Evolutionary conservation across 2,797 vertebrate species (phyloP), one percentile per base, ranked within the genome.

Genomic region (Sphaeramia orbicularis): DNA sequence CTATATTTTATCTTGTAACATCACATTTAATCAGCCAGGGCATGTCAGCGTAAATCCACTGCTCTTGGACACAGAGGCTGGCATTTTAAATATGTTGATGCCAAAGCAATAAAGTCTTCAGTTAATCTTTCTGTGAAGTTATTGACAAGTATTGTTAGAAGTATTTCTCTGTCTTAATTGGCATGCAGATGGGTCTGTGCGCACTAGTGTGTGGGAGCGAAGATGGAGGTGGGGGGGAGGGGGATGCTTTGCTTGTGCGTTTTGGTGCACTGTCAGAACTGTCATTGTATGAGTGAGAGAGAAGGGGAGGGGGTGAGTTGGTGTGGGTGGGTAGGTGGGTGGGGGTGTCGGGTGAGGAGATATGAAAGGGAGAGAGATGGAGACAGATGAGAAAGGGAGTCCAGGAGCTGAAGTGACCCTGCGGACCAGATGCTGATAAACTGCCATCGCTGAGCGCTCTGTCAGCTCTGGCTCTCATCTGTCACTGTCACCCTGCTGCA

Each of bases 51-150:
- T 90, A 91, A 91, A 90, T 91, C 86, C 67, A 48, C 67, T 14
- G 64, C 19, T 81, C 68, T 65, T 45, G 49, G 74, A 68, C 64
- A 66, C 76, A 50, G 63, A 80, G 72, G 75, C 62, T 82, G 84
- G 40, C 86, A 76, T 88, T 84, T 91, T 78, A 81, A 89, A 91
- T 87, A 87, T 89, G 90, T 76, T 86, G 76, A 81, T 80, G 71
- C 63, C 42, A 71, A 81, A 77, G 87, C 73, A 62, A 84, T 90
- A 81, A 89, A 89, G 72, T 72, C 57, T 70, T 45, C 32, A 44
- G 45, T 71, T 74, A 65, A 87, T 87, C 72, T 73, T 71, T 80
- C 65, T 64, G 48, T 11, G 44, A 67, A 36, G 63, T 69, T 85
- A 86, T 86, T 85, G 80, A 84, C 76, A 82, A 50, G 61, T 47